These are phyloP conservation scores for Oikopleura albicans DNA, from an alignment of 23 tunicate genomes.

Conservation along the genomic window DNA sequence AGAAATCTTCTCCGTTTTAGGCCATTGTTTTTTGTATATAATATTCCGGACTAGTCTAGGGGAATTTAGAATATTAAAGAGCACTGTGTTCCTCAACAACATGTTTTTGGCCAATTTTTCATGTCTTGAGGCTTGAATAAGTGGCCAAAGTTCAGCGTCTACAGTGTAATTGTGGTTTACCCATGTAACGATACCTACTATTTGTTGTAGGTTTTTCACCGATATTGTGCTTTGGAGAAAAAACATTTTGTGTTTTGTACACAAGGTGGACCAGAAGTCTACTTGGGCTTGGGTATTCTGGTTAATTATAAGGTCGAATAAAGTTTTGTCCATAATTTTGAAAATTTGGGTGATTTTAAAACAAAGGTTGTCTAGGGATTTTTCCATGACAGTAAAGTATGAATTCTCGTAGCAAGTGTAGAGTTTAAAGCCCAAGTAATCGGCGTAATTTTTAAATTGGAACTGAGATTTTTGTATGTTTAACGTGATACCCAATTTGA, in stretches of 20 bases:
- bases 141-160: background rate
- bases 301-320: background rate
- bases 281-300: background rate
- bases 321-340: background rate
- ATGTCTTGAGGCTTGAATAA: too few relatives aligned
- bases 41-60: too few relatives aligned
- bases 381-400: background rate
- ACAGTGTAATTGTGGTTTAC: background rate
- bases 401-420: background rate
- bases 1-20: too few relatives aligned
- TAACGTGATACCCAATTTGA: background rate
- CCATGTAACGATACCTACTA: background rate
- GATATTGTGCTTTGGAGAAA: background rate
- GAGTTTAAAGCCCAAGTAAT: background rate
- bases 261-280: background rate
- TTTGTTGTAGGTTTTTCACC: background rate
- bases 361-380: background rate
- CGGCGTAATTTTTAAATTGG: background rate
- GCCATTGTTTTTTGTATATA: too few relatives aligned
- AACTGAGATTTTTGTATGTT: background rate
- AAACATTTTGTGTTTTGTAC: background rate
- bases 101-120: too few relatives aligned
- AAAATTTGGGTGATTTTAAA: background rate
- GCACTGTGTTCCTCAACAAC: too few relatives aligned
- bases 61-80: too few relatives aligned